Evolutionary conservation across 1,140 invertebrate species (phyloP), one percentile per base, ranked within the genome.

Genomic region (Drosophila bifasciata): DNA sequence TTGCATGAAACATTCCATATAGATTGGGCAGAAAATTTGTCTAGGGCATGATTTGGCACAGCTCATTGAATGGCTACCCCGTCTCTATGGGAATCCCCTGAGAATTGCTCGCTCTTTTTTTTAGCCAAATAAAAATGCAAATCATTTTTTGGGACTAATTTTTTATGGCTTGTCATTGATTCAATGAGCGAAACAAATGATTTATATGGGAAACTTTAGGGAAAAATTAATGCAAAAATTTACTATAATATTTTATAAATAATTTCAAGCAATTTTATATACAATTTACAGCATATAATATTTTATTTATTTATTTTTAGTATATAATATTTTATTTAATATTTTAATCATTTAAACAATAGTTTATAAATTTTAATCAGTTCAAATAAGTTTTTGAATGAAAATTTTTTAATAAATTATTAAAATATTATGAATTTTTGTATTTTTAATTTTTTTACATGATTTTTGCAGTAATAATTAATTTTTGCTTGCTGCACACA

Each of bases 51-150:
- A n/a, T 19, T 25, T 36, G 43, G 32, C 32, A 36, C 28, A 32
- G 28, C 28, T 32, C 41, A 28, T 36, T 46, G 17, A 21, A 21
- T 3, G 19, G 13, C 21, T n/a, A 11, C 32, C 32, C 39, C n/a
- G n/a, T n/a, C n/a, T n/a, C n/a, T n/a, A n/a, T n/a, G n/a, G n/a
- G n/a, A n/a, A n/a, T n/a, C 70, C 32, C 51, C 25, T 74, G 59
- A 59, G 70, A 73, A 64, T 52, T 11, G 40, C 6, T 1, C 3
- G 9, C n/a, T 1, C 0, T 16, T 4, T 16, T 70, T 58, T 69
- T 66, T 44, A 7, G 28, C 52, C 25, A 40, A 17, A 59, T 40
- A 43, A 63, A 81, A 86, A 86, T 86, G 77, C 81, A 88, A 78
- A 74, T 73, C 59, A 64, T 51, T 23, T 49, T 32, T 23, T n/a